Evolutionary conservation across 2,113 vertebrate genomes (phyloP).

Genomic region (Lepus americanus): DNA sequence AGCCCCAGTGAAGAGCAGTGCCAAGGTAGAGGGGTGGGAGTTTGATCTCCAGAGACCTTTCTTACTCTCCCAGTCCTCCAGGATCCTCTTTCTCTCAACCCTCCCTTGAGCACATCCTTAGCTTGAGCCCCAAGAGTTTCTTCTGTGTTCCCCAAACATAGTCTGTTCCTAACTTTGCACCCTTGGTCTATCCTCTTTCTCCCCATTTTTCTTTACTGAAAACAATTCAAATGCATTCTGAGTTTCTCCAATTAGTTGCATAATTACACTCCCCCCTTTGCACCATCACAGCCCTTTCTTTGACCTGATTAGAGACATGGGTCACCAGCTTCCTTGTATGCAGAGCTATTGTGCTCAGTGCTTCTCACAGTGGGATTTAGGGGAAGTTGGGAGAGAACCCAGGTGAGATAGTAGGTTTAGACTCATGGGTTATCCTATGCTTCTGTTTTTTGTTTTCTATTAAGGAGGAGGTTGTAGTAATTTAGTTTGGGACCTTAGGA

Average conservation of each 20-base stretch:
- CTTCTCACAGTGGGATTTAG: no score
- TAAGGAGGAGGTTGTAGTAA: neutral
- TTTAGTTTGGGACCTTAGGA: neutral
- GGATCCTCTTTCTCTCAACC: neutral
- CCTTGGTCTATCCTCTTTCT: neutral
- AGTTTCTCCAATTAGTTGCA: neutral
- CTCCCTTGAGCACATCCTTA: neutral
- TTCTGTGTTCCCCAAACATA: neutral
- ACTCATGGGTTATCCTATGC: neutral
- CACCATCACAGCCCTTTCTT: neutral
- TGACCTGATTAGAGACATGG: neutral
- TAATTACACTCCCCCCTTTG: neutral
- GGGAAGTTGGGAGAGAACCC: neutral
- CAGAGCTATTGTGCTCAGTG: no score
- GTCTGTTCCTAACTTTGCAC: neutral
- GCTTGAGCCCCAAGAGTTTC: neutral
- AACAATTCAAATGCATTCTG: neutral
- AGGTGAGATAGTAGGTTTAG: neutral
- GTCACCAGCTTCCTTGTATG: neutral
- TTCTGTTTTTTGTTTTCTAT: neutral
- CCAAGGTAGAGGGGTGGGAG: neutral
- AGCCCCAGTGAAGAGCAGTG: neutral
- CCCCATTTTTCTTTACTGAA: neutral
- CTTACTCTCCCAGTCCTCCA: neutral
- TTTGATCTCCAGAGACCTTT: neutral